phyloP scores from a whole-genome alignment of 1,140 invertebrate species.

The Drosophila tani region DNA sequence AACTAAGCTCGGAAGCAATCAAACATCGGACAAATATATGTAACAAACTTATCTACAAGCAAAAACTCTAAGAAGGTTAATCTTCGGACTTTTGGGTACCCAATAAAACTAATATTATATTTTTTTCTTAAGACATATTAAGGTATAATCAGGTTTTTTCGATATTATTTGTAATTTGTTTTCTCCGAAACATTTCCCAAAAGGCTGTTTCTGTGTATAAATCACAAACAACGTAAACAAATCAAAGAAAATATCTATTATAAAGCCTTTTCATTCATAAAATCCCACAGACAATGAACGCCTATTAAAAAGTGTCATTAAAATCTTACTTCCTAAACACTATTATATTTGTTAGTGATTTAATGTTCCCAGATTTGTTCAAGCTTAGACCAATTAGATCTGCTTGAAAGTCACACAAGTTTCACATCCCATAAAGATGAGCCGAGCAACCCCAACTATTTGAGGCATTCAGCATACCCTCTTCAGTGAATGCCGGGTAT shows the following conservation, averaged over 20 bases:
- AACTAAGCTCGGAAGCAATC: slow-evolving; percentile 27
- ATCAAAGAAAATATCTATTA: neutral
- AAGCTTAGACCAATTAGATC: neutral
- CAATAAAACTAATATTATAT: neutral
- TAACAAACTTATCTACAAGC: neutral
- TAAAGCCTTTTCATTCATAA: neutral
- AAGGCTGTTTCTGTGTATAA: no score
- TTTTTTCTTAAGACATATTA: no score
- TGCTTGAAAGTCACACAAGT: neutral
- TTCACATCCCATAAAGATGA: neutral
- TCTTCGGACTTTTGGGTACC: neutral
- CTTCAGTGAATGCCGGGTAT: slow-evolving; percentile 1
- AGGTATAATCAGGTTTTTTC: no score
- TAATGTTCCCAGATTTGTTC: neutral
- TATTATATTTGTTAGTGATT: neutral
- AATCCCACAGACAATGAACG: neutral
- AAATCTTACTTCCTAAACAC: neutral
- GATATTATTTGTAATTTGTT: no score
- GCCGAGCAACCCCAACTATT: neutral
- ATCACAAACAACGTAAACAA: neutral
- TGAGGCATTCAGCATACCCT: slow-evolving; percentile 10
- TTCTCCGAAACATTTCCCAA: no score
- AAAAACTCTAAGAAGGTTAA: neutral
- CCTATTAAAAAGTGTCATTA: neutral
- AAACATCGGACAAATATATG: slow-evolving; percentile 13